Percentiles rank a stretch among this genome's conserved stretches.
These are phyloP conservation scores for Saxidomus purpurata DNA, from an alignment of 1,140 invertebrate genomes.

Conservation along the genomic window DNA sequence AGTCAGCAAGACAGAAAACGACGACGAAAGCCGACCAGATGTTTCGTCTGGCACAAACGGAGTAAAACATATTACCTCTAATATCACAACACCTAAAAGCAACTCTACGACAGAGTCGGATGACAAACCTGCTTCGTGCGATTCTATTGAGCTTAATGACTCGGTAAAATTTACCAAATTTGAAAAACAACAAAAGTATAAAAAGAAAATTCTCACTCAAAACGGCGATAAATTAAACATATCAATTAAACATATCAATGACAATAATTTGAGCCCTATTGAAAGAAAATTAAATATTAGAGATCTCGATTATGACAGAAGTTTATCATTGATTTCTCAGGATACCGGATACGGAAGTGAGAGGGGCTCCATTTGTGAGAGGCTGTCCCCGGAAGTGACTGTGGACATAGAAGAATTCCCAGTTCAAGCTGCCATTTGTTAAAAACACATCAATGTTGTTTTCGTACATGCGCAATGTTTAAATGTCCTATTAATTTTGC, in stretches of 20 bases:
- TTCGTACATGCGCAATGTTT: no score
- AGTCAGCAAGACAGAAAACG: no score
- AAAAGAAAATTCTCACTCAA: neutral
- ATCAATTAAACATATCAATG: slow-evolving; percentile 14
- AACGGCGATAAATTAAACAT: slow-evolving; percentile 10
- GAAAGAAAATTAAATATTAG: slow-evolving; percentile 45
- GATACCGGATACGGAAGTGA: slow-evolving; percentile 67
- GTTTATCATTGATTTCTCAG: slow-evolving; percentile 26
- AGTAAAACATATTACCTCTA: neutral
- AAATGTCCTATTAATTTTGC: no score
- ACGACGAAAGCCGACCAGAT: neutral
- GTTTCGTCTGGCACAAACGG: neutral
- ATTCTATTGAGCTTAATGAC: neutral
- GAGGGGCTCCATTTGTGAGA: neutral
- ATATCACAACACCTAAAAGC: neutral
- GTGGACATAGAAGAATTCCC: neutral
- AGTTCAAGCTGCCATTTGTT: neutral
- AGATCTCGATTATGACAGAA: slow-evolving; percentile 50
- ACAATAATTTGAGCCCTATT: slow-evolving; percentile 6
- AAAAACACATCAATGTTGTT: neutral
- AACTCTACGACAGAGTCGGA: neutral
- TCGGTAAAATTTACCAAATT: neutral
- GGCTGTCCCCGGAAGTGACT: slow-evolving; percentile 13
- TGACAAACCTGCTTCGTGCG: neutral
- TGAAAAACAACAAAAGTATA: neutral